Percentiles rank a stretch among this genome's conserved stretches.
Conservation (phyloP, 2,888 invertebrate species). For the Synanthedon myopaeformis region DNA sequence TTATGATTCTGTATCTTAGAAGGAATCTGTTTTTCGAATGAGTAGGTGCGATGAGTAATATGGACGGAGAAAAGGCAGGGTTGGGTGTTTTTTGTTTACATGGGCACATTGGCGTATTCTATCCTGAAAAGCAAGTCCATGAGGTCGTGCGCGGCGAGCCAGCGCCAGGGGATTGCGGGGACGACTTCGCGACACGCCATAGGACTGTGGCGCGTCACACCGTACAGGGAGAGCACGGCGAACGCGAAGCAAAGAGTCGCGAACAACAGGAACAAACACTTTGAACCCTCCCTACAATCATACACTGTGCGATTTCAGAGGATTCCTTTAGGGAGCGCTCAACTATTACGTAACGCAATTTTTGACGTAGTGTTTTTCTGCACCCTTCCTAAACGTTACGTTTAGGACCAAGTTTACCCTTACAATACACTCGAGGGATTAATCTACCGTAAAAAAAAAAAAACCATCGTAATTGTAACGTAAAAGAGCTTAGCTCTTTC, state of each 20-base stretch:
- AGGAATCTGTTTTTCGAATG: no score
- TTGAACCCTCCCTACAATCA: slow-evolving; percentile 52
- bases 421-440: no score
- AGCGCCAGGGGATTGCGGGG: slow-evolving; percentile 34
- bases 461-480: no score
- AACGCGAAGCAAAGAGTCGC: slow-evolving; percentile 49
- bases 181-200: slow-evolving; percentile 3
- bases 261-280: slow-evolving; percentile 52
- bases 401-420: no score
- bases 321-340: background rate
- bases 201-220: slow-evolving; percentile 21
- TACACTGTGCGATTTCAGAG: slow-evolving; percentile 11
- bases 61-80: no score
- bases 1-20: no score
- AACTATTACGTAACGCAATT: no score
- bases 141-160: slow-evolving; percentile 48
- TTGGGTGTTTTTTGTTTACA: slow-evolving; percentile 32
- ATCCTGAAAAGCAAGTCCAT: slow-evolving; percentile 47
- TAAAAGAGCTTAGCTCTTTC: no score
- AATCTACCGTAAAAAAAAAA: no score
- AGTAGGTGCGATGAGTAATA: no score
- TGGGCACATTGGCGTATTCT: slow-evolving; percentile 59
- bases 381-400: no score
- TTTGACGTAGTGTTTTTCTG: no score
- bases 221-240: slow-evolving; percentile 38